Conservation (phyloP, 2,888 invertebrate species). For the Oegoconia quadripuncta region DNA sequence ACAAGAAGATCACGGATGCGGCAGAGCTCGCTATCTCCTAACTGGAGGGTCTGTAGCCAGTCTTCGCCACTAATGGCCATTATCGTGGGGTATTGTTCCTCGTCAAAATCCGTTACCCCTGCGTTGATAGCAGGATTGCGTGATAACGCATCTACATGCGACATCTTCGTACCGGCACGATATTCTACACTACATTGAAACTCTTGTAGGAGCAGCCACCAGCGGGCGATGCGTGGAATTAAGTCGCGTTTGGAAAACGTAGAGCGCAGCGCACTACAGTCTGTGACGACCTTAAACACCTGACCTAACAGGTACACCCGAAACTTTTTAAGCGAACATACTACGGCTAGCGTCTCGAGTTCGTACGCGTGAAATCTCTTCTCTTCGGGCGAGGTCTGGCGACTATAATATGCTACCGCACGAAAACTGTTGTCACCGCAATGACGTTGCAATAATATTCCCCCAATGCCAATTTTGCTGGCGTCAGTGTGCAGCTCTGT, state of each 20-base stretch:
- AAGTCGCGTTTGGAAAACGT: slow-evolving; percentile 11
- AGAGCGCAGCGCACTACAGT: slow-evolving; percentile 9
- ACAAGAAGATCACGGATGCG: slow-evolving; percentile 10
- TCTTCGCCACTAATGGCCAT: slow-evolving; percentile 8
- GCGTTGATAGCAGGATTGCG: slow-evolving; percentile 9
- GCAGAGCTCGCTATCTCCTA: slow-evolving; percentile 11
- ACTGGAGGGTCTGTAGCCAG: slow-evolving; percentile 13
- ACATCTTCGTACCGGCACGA: slow-evolving; percentile 14
- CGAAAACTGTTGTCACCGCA: neutral
- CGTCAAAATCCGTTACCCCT: neutral
- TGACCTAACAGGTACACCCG: slow-evolving; percentile 7
- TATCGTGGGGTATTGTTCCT: neutral
- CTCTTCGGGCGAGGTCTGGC: slow-evolving; percentile 23
- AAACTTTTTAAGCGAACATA: slow-evolving; percentile 12
- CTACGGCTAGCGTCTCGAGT: slow-evolving; percentile 21
- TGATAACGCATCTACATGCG: slow-evolving; percentile 16
- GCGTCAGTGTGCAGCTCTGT: slow-evolving; percentile 17
- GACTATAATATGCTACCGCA: slow-evolving; percentile 21
- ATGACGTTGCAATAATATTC: slow-evolving; percentile 7
- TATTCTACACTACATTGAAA: slow-evolving; percentile 16
- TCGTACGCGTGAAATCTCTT: slow-evolving; percentile 24
- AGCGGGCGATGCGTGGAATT: no score
- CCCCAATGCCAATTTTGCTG: slow-evolving; percentile 12
- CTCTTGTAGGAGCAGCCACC: slow-evolving; percentile 17
- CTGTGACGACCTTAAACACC: slow-evolving; percentile 5